Evolutionary conservation across 1,140 invertebrate genomes (phyloP), one percentile per base, ranked within the genome.

Genomic region (Heliothis virescens): DNA sequence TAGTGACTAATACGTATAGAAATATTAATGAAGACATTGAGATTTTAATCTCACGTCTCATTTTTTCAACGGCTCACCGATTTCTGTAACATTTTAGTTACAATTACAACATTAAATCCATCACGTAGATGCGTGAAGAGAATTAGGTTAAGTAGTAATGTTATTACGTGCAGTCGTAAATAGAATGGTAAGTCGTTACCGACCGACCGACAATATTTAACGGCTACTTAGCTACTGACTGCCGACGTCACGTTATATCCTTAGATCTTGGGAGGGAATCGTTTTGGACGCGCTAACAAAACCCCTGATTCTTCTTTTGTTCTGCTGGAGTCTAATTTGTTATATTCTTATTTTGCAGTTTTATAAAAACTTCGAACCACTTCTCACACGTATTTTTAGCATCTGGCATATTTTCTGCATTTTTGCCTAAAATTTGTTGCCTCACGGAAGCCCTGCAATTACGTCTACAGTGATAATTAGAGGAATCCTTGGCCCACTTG

Each of bases 391-490:
- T 41, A 57, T 21, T 57, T 11, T 18, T 21, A 57, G 26, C 21
- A 12, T 13, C 57, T 60, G 57, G 21, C 12, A 12, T 13, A 21
- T 15, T 60, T 5, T 63, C 41, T 15, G 62, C 34, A 47, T 63
- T 26, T 47, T 21, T 13, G n/a, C 65, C 65, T 15, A 55, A 72
- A 55, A 55, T 52, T 10, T 34, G 15, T 15, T 16, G 21, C 52
- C 57, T 60, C 65, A 13, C 72, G 50, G 77, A 78, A 79, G 71
- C 74, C 48, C 21, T 16, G 74, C 78, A 83, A 83, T 81, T 62
- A 75, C 47, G 29, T 75, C 67, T 69, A 83, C 81, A 79, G 74
- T 83, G 77, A 79, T 80, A 83, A 83, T 83, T 83, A 79, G 57
- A 65, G 77, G 41, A 41, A 55, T 65, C 63, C 74, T 65, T 34